These are phyloP conservation scores for Leucophenga maculata DNA, from an alignment of 2,888 invertebrate species.

Conservation along the genomic window DNA sequence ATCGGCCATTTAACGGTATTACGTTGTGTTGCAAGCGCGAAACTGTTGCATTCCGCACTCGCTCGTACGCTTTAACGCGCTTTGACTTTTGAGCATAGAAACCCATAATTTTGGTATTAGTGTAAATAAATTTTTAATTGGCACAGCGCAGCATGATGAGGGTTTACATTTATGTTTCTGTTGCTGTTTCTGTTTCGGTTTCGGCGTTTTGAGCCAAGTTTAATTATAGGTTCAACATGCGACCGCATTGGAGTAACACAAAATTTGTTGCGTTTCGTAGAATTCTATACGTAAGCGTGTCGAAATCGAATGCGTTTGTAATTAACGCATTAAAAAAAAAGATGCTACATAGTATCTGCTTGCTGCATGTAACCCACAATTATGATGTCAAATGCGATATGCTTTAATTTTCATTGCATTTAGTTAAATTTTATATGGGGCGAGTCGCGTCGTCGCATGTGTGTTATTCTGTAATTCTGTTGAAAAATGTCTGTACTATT, in stretches of 20 bases:
- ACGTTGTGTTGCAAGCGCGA: background rate
- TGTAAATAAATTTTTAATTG: conserved; percentile 26
- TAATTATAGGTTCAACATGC: no score
- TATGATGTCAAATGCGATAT: conserved; percentile 16
- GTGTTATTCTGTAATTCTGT: background rate
- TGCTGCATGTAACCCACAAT: conserved; percentile 16
- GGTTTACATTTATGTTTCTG: background rate
- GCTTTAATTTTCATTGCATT: conserved; percentile 13
- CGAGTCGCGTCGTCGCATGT: background rate
- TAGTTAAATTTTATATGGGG: no score
- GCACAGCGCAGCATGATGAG: conserved; percentile 13
- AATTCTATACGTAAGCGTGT: conserved; percentile 11
- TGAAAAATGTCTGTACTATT: no score
- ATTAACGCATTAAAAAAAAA: conserved; percentile 24
- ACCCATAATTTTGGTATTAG: conserved; percentile 25
- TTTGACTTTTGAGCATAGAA: background rate
- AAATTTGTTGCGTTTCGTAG: background rate
- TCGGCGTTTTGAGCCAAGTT: conserved; percentile 1
- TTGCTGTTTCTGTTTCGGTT: background rate
- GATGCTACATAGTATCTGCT: background rate
- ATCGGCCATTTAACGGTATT: conserved; percentile 54
- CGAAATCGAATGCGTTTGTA: conserved; percentile 14
- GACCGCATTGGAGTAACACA: no score
- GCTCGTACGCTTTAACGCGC: background rate
- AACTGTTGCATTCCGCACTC: conserved; percentile 1